Evolutionary conservation across 2,797 vertebrate genomes (phyloP), one percentile per base, ranked within the genome.

Genomic region (Tenualosa ilisha): DNA sequence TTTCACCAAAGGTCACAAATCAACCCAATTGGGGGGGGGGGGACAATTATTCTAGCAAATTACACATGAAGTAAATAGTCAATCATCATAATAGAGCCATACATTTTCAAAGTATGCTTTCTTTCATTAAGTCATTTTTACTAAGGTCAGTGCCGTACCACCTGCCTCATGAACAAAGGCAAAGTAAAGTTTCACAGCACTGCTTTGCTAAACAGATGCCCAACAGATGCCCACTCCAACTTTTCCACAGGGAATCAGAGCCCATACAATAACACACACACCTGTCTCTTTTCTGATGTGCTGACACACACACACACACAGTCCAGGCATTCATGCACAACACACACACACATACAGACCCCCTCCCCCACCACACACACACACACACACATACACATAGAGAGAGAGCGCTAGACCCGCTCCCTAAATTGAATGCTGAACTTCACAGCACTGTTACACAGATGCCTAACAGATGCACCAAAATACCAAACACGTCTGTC

Each of bases 361-460:
- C 50, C 50, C 50, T 51, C 50, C 50, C 50, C 50, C 50, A 51
- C 50, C 63, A 31, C 26, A 68, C 24, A 68, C 11, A 68, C 63
- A 72, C 31, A 37, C 65, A 26, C 2, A 63, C 59, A n/a, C 59
- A 68, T 8, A 40, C 31, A 68, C 6, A 26, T 1, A 26, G 7
- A 68, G n/a, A 68, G 12, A 40, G 68, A 75, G 68, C 6, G 68
- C 20, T 3, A 72, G 31, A 15, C 65, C 37, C 65, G 40, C 26
- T 26, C 6, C n/a, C 22, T 26, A 11, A 31, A 65, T 24, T 65
- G 26, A 37, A 72, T 17, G 31, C 15, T 72, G 12, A 79, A 46
- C 72, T 79, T 46, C 15, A 79, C 17, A 79, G 37, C 72, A 6
- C 72, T 79, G 40, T 43, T 79, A 46, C 46, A 79, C 72, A 79